Percentiles rank a stretch among this genome's conserved stretches.
Evolutionary conservation across 2,888 invertebrate genomes (phyloP).

Genomic region (Leistus spinibarbis): DNA sequence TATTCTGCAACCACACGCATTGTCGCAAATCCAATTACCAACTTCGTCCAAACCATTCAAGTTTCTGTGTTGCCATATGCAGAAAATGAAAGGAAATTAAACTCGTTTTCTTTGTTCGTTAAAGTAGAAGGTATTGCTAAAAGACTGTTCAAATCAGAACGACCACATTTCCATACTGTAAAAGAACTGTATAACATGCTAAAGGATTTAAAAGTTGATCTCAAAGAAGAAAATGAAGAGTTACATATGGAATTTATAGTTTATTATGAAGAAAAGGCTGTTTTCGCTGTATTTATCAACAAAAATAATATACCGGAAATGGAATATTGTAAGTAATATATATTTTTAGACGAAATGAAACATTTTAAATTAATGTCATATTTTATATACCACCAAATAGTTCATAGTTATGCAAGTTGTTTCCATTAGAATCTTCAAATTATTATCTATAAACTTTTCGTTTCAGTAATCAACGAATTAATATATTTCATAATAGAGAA

Average conservation of each 20-base stretch:
- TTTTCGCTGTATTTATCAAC: neutral
- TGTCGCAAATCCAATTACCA: slow-evolving; percentile 5
- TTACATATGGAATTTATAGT: neutral
- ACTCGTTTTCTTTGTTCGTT: neutral
- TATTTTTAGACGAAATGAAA: no score
- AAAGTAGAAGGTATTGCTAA: slow-evolving; percentile 11
- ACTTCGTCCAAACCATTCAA: neutral
- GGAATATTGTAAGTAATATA: neutral
- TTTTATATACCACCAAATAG: no score
- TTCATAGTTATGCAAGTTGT: neutral
- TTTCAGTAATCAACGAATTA: neutral
- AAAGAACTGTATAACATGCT: neutral
- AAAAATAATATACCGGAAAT: neutral
- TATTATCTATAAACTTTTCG: neutral
- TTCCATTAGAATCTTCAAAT: neutral
- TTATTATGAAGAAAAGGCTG: neutral
- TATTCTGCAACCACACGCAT: slow-evolving; percentile 10
- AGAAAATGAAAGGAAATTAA: slow-evolving; percentile 3
- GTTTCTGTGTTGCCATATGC: neutral
- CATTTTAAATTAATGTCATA: no score
- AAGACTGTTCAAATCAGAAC: neutral
- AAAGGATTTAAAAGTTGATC: neutral
- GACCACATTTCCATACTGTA: neutral
- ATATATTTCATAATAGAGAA: neutral
- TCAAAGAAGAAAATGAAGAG: neutral